Percentiles rank a stretch among this genome's conserved stretches.
Evolutionary conservation across 2,113 vertebrate species (phyloP).

Genomic region (Sarotherodon lohbergeri): DNA sequence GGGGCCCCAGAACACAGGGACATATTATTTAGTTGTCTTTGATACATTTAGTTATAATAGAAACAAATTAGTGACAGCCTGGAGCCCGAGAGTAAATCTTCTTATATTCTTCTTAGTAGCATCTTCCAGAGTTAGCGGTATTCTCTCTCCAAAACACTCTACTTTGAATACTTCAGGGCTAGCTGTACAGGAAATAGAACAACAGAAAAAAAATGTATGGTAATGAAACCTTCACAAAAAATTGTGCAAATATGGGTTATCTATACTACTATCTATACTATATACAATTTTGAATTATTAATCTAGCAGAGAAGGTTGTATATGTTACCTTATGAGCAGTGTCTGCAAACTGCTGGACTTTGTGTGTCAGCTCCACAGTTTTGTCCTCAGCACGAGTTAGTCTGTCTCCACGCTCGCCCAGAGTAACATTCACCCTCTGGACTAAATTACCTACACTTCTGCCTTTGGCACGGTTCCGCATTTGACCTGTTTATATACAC

Average conservation of each 20-base stretch:
- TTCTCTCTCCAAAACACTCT: neutral
- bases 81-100: neutral
- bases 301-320: neutral
- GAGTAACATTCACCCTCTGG: constrained; percentile 83
- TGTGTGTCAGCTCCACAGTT: constrained; percentile 84
- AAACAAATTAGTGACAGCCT: neutral
- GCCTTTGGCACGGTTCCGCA: constrained; percentile 73
- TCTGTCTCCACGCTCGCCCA: constrained; percentile 85
- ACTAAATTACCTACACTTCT: constrained; percentile 82
- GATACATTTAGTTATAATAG: neutral
- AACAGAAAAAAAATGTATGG: neutral
- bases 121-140: neutral
- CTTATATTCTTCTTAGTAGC: neutral
- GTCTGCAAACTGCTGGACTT: constrained; percentile 85
- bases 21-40: neutral
- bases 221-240: neutral
- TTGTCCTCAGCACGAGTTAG: constrained; percentile 83
- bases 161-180: constrained; percentile 50
- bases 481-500: constrained; percentile 31
- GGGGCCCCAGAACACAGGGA: neutral
- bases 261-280: neutral
- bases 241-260: neutral
- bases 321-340: constrained; percentile 84
- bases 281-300: neutral
- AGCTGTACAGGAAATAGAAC: constrained; percentile 27